Base-by-base conservation (phyloP, 2,888 invertebrate species). In the Chymomyza amoena region DNA sequence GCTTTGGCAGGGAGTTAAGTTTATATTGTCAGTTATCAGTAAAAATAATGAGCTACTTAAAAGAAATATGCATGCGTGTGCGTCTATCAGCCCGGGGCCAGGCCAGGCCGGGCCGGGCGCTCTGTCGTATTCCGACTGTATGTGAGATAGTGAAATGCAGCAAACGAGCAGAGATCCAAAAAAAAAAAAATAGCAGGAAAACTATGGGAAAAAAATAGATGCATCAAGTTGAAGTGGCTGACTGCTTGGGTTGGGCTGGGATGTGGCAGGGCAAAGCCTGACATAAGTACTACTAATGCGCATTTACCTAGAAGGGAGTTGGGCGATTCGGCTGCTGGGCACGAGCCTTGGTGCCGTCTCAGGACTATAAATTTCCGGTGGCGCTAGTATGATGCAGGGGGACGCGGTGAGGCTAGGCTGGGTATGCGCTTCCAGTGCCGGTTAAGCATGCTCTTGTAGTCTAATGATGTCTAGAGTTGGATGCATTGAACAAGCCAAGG, bases 321-420 rank as follows among this genome's bases (percentile, higher is more conserved):
- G 16, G 54, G 20, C 0, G 54, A 16, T n/a, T n/a, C n/a, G 18
- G 10, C 20, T 1, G 20, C 54, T 18, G 39, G 9, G 18, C 54
- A 3, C 54, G 20, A 20, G 16, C 54, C 54, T 20, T 54, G 18
- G 54, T 45, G 54, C 54, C 62, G 56, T 77, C 77, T 76, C 75
- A 72, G 64, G 80, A 83, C 83, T 78, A 83, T 84, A 83, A 83
- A 83, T 84, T 84, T 84, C 79, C 83, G 77, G 70, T 77, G 54
- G 54, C 10, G 61, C 4, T 25, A 25, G 25, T 25, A 25, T 25
- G 25, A 0, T 25, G 64, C 25, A 16, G 28, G 18, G 18, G 20
- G 64, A 45, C 45, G 9, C n/a, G 50, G 1, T 32, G 16, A 9
- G 25, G 18, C 51, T 32, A 65, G 68, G 39, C n/a, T 66, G 56